Base-by-base conservation (phyloP, 1,140 invertebrate species). In the Ceratoteleas bidentatus region DNA sequence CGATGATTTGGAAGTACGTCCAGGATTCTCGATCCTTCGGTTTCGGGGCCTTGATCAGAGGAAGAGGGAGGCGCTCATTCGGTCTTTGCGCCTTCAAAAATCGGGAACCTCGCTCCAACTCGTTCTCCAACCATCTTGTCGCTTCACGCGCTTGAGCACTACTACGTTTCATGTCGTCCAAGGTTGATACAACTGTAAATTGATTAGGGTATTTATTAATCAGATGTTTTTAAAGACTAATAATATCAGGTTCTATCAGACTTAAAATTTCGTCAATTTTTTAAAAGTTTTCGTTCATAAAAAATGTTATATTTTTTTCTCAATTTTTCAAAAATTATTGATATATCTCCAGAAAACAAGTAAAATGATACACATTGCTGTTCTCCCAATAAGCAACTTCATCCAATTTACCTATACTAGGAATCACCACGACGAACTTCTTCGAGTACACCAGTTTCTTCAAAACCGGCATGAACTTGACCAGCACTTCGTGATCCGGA, bases 101-200 rank as follows among this genome's bases (percentile, higher is more conserved):
- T 60, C 96, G 92, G 75, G 96, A 97, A 8, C 97, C 97, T 80
- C 94, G 94, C 66, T 95, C 94, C 14, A 98, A 94, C 90, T 98
- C 96, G 16, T 93, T 90, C 89, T 98, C 97, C 54, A 99, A 90
- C 97, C 97, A 98, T 77, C 97, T 95, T 57, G 97, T 98, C 2
- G 96, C 96, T 87, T 98, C 96, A 54, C 97, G 93, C 0, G 97
- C 97, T 79, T 94, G 93, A 62, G 93, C 93, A 79, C 93, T 95
- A 86, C 94, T 95, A 78, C 94, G 95, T 90, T 98, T 98, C 57
- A 97, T 88, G 65, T 96, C 94, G 87, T 98, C 97, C 85, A 98
- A 90, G 52, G 95, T 95, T 81, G 96, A 96, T 60, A 98, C 94
- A 47, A 98, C 97, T 98, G 88, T 38, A 88, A 85, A 24, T 24